Conservation (phyloP, 2,888 invertebrate species). For the Steinernema carpocapsae region DNA sequence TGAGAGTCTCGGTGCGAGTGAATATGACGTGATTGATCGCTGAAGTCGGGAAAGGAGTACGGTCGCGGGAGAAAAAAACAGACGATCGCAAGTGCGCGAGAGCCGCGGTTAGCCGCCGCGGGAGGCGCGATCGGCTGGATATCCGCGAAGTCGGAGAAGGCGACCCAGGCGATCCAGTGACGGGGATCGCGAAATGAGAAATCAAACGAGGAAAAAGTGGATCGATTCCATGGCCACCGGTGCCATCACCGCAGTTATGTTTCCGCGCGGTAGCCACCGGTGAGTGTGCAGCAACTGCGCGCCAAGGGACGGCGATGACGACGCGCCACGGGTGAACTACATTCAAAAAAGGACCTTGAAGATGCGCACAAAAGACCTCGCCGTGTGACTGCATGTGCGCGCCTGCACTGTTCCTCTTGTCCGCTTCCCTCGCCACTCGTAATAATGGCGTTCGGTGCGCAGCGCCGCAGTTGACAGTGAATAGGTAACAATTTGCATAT, state of each 20-base stretch:
- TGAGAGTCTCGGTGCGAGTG: neutral
- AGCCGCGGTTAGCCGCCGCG: neutral
- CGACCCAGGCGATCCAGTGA: conserved; percentile 1
- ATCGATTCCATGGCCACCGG: conserved; percentile 32
- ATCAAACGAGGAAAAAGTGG: conserved; percentile 17
- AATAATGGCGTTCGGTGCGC: conserved; percentile 31
- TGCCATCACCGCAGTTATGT: conserved; percentile 33
- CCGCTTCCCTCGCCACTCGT: conserved; percentile 23
- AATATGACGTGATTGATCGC: conserved; percentile 13
- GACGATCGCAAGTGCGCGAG: neutral
- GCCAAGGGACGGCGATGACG: conserved; percentile 9
- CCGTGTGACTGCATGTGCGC: conserved; percentile 31
- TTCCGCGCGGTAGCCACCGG: conserved; percentile 32
- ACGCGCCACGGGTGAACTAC: conserved; percentile 22
- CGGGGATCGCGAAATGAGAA: neutral
- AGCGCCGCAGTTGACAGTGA: conserved; percentile 19
- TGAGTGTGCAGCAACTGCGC: conserved; percentile 25
- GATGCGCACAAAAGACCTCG: conserved; percentile 35
- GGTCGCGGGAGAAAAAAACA: neutral
- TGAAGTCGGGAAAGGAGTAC: neutral
- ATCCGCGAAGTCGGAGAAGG: neutral
- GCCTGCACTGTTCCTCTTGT: conserved; percentile 6
- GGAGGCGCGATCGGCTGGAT: neutral
- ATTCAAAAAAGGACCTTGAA: conserved; percentile 35
- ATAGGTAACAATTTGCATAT: conserved; percentile 33